phyloP scores from a whole-genome alignment of 2,113 vertebrate genomes.

The Bettongia penicillata region DNA sequence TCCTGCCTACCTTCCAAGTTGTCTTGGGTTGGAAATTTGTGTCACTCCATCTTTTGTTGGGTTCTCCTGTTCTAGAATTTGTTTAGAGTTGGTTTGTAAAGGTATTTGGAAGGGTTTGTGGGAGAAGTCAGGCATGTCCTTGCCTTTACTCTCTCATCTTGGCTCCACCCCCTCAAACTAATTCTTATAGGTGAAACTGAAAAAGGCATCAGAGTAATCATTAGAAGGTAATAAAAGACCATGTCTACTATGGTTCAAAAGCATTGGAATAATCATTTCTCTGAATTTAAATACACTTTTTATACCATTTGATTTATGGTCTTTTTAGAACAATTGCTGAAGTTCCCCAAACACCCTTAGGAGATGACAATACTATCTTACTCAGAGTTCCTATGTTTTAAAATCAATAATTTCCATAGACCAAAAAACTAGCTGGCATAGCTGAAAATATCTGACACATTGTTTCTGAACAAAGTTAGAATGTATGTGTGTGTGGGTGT shows the following conservation, averaged over 20 bases:
- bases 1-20: too few relatives aligned
- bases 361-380: neutral
- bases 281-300: neutral
- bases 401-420: neutral
- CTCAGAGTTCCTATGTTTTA: neutral
- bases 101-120: too few relatives aligned
- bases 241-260: neutral
- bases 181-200: neutral
- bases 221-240: neutral
- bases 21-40: too few relatives aligned
- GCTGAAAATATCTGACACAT: neutral
- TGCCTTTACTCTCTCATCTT: too few relatives aligned
- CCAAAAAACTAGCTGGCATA: neutral
- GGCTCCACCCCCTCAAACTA: neutral
- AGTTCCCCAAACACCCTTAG: neutral
- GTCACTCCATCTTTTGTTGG: too few relatives aligned
- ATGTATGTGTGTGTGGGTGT: neutral
- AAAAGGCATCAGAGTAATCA: neutral
- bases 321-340: neutral
- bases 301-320: neutral
- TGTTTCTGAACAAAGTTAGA: neutral
- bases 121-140: too few relatives aligned
- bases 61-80: too few relatives aligned
- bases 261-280: neutral
- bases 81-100: too few relatives aligned